Evolutionary conservation across 2,888 invertebrate species (phyloP).

Genomic region (Unio pictorum): DNA sequence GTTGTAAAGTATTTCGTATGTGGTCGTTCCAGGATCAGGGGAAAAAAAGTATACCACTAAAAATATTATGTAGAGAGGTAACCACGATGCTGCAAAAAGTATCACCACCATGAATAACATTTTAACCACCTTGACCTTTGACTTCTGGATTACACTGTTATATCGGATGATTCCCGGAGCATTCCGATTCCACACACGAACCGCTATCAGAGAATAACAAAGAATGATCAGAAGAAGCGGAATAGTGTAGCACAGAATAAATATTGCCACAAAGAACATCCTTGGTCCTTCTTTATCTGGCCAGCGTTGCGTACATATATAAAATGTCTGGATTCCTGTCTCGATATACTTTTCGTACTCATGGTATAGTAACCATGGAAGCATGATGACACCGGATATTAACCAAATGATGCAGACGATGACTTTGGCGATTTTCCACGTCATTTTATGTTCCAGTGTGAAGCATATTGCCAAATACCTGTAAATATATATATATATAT

Average conservation of each 20-base stretch:
- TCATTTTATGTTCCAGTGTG: constrained; percentile 92
- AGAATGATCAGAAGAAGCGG: constrained; percentile 91
- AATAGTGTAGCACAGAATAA: constrained; percentile 89
- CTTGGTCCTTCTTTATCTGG: constrained; percentile 86
- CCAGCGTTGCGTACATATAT: constrained; percentile 76
- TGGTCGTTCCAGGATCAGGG: constrained; percentile 15
- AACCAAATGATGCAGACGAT: constrained; percentile 93
- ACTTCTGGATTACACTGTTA: constrained; percentile 77
- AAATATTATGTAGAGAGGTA: constrained; percentile 91
- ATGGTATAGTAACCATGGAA: constrained; percentile 92
- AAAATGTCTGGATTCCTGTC: constrained; percentile 17
- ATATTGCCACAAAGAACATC: constrained; percentile 88
- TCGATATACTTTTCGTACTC: constrained; percentile 72
- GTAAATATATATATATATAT: constrained; percentile 68
- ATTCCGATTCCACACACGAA: constrained; percentile 88
- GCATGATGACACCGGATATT: constrained; percentile 85
- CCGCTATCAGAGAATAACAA: constrained; percentile 93
- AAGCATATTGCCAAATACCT: constrained; percentile 97
- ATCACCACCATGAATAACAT: constrained; percentile 95
- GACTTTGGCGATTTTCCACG: constrained; percentile 87
- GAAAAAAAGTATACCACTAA: constrained; percentile 87
- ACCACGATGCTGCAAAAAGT: constrained; percentile 92
- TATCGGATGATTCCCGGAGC: constrained; percentile 89
- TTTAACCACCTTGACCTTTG: constrained; percentile 93
- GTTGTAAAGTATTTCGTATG: constrained; percentile 82